These are phyloP conservation scores for Nomada lathburiana DNA, from an alignment of 2,888 invertebrate genomes.

Conservation along the genomic window DNA sequence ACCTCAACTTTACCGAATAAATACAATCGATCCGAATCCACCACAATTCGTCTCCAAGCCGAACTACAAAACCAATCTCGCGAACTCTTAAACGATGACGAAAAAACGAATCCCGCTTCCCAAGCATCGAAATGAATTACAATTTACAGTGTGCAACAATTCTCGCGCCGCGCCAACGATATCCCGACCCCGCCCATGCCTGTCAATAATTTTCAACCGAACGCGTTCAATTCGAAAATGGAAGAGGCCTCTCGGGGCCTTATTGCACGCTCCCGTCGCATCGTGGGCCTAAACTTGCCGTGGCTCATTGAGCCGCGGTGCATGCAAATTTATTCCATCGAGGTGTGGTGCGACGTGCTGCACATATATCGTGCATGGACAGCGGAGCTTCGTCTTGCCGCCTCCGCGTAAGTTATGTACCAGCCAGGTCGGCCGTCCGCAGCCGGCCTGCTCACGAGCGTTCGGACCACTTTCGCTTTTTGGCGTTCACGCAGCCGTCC, in stretches of 20 bases:
- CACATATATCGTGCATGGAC: constrained; percentile 71
- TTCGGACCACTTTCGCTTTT: constrained; percentile 77
- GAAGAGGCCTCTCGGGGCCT: not conserved
- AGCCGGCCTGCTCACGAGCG: constrained; percentile 42
- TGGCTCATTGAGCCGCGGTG: constrained; percentile 64
- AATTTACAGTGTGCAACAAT: not conserved
- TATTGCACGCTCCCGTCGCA: constrained; percentile 19
- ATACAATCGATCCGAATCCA: no score
- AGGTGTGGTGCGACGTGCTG: constrained; percentile 78
- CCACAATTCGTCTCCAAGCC: no score
- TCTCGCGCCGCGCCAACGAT: not conserved
- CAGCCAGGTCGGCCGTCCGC: constrained; percentile 61
- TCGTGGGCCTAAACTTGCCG: constrained; percentile 50
- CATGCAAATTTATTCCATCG: constrained; percentile 82
- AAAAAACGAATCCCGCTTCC: no score
- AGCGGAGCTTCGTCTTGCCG: constrained; percentile 63
- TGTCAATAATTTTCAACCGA: not conserved
- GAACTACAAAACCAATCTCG: no score
- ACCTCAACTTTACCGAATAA: no score
- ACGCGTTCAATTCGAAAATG: constrained; percentile 29
- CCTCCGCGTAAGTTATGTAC: constrained; percentile 78
- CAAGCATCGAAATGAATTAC: not conserved
- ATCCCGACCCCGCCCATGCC: not conserved
- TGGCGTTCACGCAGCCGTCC: constrained; percentile 49
- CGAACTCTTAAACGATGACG: no score